Percentiles rank a stretch among this genome's conserved stretches.
These are phyloP conservation scores for Sternotherus odoratus DNA, from an alignment of 2,797 vertebrate genomes.

Conservation along the genomic window DNA sequence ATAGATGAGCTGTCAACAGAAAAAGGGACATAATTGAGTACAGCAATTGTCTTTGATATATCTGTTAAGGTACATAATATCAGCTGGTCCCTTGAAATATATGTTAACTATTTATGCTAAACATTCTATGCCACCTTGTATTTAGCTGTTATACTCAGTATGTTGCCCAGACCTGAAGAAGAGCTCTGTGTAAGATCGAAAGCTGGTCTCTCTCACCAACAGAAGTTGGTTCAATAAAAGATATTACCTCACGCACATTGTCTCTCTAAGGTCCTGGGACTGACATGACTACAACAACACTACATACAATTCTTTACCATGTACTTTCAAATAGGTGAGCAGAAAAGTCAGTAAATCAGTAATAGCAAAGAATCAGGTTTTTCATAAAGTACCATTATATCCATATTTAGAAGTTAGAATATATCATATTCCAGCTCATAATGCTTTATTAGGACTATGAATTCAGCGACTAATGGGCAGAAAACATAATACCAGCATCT, in stretches of 20 bases:
- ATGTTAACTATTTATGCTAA: neutral
- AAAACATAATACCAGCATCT: slow-evolving; percentile 1
- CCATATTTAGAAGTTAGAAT: neutral
- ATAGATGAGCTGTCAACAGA: neutral
- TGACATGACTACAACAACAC: neutral
- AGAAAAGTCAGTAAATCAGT: too few species aligned
- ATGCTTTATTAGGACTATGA: neutral
- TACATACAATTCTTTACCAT: neutral
- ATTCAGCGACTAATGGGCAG: neutral
- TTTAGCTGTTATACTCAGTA: neutral
- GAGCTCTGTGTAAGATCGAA: neutral
- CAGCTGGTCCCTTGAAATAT: neutral
- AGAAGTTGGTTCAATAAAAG: too few species aligned
- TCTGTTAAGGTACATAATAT: neutral
- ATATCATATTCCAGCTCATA: neutral
- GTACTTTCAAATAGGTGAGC: neutral
- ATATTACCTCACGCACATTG: neutral
- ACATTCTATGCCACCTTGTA: neutral
- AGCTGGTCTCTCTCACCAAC: neutral
- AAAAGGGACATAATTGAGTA: neutral
- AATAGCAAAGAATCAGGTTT: neutral
- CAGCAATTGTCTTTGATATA: slow-evolving; percentile 6
- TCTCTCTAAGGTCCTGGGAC: neutral
- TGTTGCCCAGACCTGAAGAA: neutral
- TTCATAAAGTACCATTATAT: neutral